phyloP scores from a whole-genome alignment of 2,888 invertebrate species.

The Orchesellides sinensis region DNA sequence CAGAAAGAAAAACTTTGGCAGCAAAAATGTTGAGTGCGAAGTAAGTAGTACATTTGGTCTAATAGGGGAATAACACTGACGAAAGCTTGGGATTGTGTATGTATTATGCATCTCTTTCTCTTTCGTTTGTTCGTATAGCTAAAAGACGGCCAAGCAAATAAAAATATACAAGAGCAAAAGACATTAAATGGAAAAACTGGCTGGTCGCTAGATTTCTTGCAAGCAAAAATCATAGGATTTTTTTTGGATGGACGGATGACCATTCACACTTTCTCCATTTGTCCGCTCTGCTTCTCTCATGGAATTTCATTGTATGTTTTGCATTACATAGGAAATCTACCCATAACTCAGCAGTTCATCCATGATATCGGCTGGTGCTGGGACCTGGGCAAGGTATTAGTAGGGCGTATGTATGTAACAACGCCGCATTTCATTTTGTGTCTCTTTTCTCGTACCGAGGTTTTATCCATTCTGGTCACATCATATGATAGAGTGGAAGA shows the following conservation, averaged over 20 bases:
- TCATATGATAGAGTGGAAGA: neutral
- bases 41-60: too few species aligned
- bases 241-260: conserved; percentile 44
- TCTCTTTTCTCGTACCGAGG: neutral
- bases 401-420: too few species aligned
- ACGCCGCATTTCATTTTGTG: conserved; percentile 4
- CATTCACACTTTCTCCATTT: conserved; percentile 50
- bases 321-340: neutral
- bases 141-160: too few species aligned
- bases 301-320: conserved; percentile 20
- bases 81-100: too few species aligned
- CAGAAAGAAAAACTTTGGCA: too few species aligned
- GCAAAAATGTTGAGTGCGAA: too few species aligned
- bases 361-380: conserved; percentile 7
- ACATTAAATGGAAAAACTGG: neutral
- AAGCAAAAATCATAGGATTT: conserved; percentile 30
- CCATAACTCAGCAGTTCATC: neutral
- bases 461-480: neutral
- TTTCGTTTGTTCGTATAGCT: too few species aligned
- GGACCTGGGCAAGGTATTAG: neutral
- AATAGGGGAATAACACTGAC: too few species aligned
- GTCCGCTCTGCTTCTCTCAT: conserved; percentile 6
- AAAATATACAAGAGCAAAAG: too few species aligned
- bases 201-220: conserved; percentile 22
- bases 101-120: too few species aligned